Base-by-base conservation (phyloP, 2,113 vertebrate genomes). In the Lonchura striata region DNA sequence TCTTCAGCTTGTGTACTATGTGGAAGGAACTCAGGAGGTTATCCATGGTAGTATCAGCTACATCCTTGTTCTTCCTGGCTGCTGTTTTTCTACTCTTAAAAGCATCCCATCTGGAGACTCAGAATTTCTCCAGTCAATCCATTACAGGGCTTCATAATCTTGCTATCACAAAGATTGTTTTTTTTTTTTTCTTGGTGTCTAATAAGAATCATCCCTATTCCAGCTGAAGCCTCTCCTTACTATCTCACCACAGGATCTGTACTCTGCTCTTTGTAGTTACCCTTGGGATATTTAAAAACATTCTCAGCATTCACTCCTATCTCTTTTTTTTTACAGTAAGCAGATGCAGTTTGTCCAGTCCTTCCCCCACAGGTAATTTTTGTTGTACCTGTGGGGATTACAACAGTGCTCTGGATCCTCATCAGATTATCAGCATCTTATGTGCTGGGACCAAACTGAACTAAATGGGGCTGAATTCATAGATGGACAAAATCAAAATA, bases 161-260 rank as follows among this genome's bases (percentile, higher is more conserved):
- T 60, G 44, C 11, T 25, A 0, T 78, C 17, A 68, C 16, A 75
- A 74, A 76, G 31, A 6, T 1, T 49, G n/a, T 0, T 0, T 0
- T 27, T 47, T 0, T 27, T 47, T 44, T 44, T n/a, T 1, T 25
- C 42, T 49, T 69, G 7, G 15, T 52, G 42, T 49, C 30, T 57
- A 69, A 15, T 7, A 76, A 82, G 49, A 72, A 65, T 61, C 28
- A 65, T 80, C 30, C 16, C 21, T 54, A 15, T 39, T 88, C 35
- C 25, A 66, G 7, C 2, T 85, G 44, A 82, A 87, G 13, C 13
- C 4, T 72, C 24, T 71, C 31, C 28, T 31, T 66, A 52, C 41
- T 31, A 76, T 77, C 49, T 92, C 75, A 76, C 25, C 53, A 42
- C 30, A 92, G 31, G 30, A 42, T 49, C 57, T 1, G 0, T 54